Percentiles rank a stretch among this genome's conserved stretches.
These are phyloP conservation scores for Drosophila phalerata DNA, from an alignment of 2,888 invertebrate species.

Conservation along the genomic window DNA sequence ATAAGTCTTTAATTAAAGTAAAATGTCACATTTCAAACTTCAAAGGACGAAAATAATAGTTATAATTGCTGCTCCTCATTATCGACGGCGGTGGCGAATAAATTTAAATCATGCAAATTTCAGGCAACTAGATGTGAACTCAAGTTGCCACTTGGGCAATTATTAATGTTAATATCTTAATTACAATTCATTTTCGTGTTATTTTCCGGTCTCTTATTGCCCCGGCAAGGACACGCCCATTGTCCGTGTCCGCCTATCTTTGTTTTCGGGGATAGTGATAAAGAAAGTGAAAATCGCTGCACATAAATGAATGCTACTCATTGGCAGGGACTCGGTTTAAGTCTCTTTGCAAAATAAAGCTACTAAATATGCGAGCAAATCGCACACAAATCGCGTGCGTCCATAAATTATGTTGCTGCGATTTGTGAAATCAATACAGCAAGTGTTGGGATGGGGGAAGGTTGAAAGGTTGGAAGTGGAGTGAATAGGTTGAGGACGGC, in stretches of 20 bases:
- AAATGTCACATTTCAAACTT: too few relatives aligned
- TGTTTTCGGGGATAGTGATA: not conserved
- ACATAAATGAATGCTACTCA: constrained; percentile 60
- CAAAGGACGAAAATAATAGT: too few relatives aligned
- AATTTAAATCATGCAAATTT: not conserved
- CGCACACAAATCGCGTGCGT: constrained; percentile 38
- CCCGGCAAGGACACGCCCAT: constrained; percentile 23
- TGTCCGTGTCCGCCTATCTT: not conserved
- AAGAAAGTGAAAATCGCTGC: constrained; percentile 26
- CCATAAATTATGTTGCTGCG: constrained; percentile 67
- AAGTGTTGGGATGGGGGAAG: not conserved
- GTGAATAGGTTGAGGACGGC: constrained; percentile 36
- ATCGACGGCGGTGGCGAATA: too few relatives aligned
- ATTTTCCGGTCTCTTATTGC: constrained; percentile 1
- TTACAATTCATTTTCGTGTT: constrained; percentile 68
- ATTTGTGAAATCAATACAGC: constrained; percentile 71
- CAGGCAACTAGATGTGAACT: constrained; percentile 9
- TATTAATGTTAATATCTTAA: constrained; percentile 80
- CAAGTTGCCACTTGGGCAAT: constrained; percentile 54
- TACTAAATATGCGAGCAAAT: constrained; percentile 30
- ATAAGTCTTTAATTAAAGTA: too few relatives aligned
- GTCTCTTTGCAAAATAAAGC: constrained; percentile 19
- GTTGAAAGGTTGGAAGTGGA: not conserved
- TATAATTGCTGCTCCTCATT: too few relatives aligned
- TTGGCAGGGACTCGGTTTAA: constrained; percentile 20